These are phyloP conservation scores for Macrocentrus cingulum DNA, from an alignment of 1,140 invertebrate genomes.

Conservation along the genomic window DNA sequence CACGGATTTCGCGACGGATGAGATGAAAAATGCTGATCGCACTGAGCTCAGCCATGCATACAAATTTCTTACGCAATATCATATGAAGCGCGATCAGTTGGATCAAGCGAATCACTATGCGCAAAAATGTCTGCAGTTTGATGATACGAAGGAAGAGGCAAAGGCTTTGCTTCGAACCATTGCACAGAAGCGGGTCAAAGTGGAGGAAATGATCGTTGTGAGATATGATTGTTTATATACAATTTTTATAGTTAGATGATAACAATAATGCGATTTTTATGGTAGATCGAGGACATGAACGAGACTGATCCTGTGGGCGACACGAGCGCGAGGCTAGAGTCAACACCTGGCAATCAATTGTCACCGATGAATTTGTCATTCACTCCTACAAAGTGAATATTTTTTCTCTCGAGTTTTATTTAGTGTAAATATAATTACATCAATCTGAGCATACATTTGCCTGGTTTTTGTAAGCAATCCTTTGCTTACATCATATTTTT, in stretches of 20 bases:
- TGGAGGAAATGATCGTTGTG: conserved; percentile 60
- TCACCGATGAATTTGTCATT: conserved; percentile 56
- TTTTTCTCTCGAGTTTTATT: too few relatives aligned
- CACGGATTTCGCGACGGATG: conserved; percentile 84
- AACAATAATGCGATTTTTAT: conserved; percentile 23
- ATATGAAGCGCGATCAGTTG: conserved; percentile 76
- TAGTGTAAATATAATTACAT: too few relatives aligned
- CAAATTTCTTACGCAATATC: conserved; percentile 88
- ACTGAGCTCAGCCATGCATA: conserved; percentile 82
- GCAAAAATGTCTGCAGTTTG: conserved; percentile 88
- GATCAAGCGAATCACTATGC: conserved; percentile 89
- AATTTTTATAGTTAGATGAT: neutral
- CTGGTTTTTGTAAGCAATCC: too few relatives aligned
- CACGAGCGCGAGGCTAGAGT: conserved; percentile 30
- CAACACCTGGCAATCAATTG: conserved; percentile 47
- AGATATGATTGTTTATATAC: conserved; percentile 25
- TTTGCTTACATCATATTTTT: too few relatives aligned
- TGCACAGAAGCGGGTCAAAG: conserved; percentile 65
- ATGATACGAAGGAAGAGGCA: conserved; percentile 88
- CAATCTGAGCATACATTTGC: too few relatives aligned
- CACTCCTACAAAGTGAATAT: conserved; percentile 42
- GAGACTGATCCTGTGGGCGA: conserved; percentile 53
- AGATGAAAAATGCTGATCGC: conserved; percentile 69
- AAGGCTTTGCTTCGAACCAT: conserved; percentile 86
- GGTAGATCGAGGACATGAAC: conserved; percentile 55